These are phyloP conservation scores for Archegozetes longisetosus DNA, from an alignment of 1,140 invertebrate genomes.

Conservation along the genomic window DNA sequence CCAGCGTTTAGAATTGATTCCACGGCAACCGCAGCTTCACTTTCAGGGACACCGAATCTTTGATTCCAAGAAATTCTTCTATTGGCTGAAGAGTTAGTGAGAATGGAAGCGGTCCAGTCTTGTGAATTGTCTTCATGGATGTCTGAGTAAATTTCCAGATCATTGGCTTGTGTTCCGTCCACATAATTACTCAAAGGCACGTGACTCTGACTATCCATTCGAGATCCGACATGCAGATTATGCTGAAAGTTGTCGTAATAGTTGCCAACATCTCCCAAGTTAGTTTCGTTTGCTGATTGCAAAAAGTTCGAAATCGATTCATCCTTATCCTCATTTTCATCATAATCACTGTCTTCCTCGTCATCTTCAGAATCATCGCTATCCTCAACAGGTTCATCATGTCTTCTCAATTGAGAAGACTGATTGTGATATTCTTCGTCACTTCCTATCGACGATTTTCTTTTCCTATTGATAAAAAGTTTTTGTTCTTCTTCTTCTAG, in stretches of 20 bases:
- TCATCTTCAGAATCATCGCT: constrained; percentile 19
- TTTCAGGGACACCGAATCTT: constrained; percentile 7
- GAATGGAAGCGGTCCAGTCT: background rate
- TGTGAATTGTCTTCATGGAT: constrained; percentile 3
- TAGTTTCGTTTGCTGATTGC: background rate
- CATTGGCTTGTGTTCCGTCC: background rate
- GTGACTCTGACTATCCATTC: background rate
- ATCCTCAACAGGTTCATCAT: constrained; percentile 22
- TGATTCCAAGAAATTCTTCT: constrained; percentile 2
- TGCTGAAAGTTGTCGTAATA: background rate
- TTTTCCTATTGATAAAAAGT: constrained; percentile 6
- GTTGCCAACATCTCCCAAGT: background rate
- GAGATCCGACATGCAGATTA: background rate
- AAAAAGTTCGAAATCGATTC: background rate
- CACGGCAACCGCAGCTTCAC: constrained; percentile 16
- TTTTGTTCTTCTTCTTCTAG: constrained; percentile 1
- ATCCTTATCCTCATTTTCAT: background rate
- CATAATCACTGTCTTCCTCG: constrained; percentile 10
- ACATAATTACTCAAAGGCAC: constrained; percentile 2
- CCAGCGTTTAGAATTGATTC: constrained; percentile 15
- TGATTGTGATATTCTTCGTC: background rate
- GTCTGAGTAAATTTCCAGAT: constrained; percentile 6
- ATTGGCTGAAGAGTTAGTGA: constrained; percentile 18
- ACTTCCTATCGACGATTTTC: constrained; percentile 1
- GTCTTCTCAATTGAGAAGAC: background rate